Evolutionary conservation across 2,888 invertebrate genomes (phyloP), one percentile per base, ranked within the genome.

Genomic region (Ptilodon capucinus): DNA sequence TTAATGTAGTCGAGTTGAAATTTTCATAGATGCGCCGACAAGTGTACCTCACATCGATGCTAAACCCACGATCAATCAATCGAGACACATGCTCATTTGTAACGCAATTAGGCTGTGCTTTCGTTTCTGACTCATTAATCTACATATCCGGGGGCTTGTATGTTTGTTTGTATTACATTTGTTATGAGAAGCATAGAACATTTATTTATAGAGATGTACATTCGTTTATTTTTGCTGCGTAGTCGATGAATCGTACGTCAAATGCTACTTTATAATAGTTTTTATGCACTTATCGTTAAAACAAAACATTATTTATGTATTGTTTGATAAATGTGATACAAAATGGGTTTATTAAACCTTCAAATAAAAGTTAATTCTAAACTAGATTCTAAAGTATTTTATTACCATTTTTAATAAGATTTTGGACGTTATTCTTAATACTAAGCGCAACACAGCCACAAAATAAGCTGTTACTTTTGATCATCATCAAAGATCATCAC

Each of bases 71-170:
- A 81, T 83, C 75, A 81, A 83, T 83, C 79, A 79, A 70, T 60
- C 44, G 42, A 66, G 70, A 76, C 77, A 71, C 67, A 62, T 70
- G 74, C 78, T 78, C 81, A 87, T 87, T 86, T 85, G 84, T 88
- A 86, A 76, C 70, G 77, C 84, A 86, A 88, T 88, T 87, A 86
- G 79, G 16, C 14, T 67, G 71, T 76, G 75, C 74, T 79, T 77
- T 74, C 64, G 71, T 75, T 68, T 70, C 71, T 69, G 63, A 68
- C 76, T 79, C 87, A 88, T 89, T 86, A 86, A 88, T 88, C 85
- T 88, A 81, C 69, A 81, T 79, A 79, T 74, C 81, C 82, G 74
- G 81, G 64, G 81, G 81, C 81, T 67, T 70, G 72, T 75, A 61
- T 68, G 72, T 82, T 68, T 74, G 78, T 81, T 75, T 76, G 75